Conservation (phyloP, 2,113 vertebrate genomes). For the Gallinago jamesoni region DNA sequence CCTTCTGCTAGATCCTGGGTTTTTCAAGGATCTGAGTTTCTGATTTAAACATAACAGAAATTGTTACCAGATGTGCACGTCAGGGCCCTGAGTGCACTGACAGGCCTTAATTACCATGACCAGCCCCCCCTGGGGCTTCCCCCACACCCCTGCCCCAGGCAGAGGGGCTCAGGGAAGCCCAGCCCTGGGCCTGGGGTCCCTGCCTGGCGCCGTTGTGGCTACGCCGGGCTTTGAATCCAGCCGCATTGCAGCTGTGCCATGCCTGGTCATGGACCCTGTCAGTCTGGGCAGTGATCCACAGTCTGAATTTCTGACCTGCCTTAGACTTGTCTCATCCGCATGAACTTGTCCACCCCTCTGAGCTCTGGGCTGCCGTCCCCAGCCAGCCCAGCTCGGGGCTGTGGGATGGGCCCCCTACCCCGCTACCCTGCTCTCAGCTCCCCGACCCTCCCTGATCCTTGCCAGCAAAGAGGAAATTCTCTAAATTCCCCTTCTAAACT, state of each 20-base stretch:
- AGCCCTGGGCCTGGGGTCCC: not conserved
- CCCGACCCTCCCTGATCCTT: not conserved
- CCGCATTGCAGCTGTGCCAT: not conserved
- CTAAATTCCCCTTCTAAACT: not conserved
- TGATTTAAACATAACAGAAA: slow-evolving; percentile 27
- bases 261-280: not conserved
- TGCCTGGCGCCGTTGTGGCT: accelerated
- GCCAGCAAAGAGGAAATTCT: not conserved
- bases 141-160: not conserved
- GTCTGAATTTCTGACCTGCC: not conserved
- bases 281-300: not conserved
- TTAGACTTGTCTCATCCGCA: not conserved
- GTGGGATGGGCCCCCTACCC: not conserved
- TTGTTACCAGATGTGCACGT: slow-evolving; percentile 32
- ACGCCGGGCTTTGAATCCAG: not conserved
- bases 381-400: not conserved
- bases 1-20: not conserved
- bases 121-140: not conserved
- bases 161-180: not conserved
- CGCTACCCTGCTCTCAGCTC: accelerated
- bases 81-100: not conserved
- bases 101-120: not conserved
- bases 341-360: not conserved
- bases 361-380: accelerated
- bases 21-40: slow-evolving; percentile 10